Base-by-base conservation (phyloP, 2,888 invertebrate species). In the Allygus modestus region DNA sequence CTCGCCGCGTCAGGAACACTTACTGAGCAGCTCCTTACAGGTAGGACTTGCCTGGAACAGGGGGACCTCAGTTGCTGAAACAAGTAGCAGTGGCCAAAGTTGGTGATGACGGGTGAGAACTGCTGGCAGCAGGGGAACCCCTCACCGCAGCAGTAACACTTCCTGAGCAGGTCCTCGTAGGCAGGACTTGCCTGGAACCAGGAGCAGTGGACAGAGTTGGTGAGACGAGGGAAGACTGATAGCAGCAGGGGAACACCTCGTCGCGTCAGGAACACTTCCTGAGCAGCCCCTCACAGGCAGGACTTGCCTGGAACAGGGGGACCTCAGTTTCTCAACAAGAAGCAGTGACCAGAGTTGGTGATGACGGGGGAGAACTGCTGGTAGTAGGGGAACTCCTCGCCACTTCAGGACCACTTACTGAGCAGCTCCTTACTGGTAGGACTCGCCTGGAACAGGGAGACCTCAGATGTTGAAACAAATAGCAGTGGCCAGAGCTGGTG, bases 391-490 rank as follows among this genome's bases (percentile, higher is more conserved):
- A 71, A 71, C 37, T 71, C 37, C n/a, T 11, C 37, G 1, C 37
- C 37, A 4, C 31, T 4, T 33, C 71, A 71, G 71, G 4, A 33
- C 9, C 71, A 71, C 7, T 15, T 12, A 15, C 9, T 31, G 2
- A 71, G 4, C 71, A 71, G n/a, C n/a, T 71, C 71, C 7, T 71
- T n/a, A 71, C 71, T 31, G n/a, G 71, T 33, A 17, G 71, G 71
- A 7, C 28, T 61, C 11, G 26, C 61, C 61, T 61, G 26, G 26
- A 61, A 61, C 4, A 61, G 4, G 15, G 15, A 51, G n/a, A n/a
- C n/a, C n/a, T n/a, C 20, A 71, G 71, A 12, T 31, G 31, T 7
- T 71, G 28, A 33, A 71, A 28, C 9, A 71, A 5, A n/a, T 33
- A 71, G 37, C 71, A 71, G 12, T 11, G 31, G 15, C 71, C 71